Evolutionary conservation across 2,888 invertebrate genomes (phyloP).

Genomic region (Heliconius sara): DNA sequence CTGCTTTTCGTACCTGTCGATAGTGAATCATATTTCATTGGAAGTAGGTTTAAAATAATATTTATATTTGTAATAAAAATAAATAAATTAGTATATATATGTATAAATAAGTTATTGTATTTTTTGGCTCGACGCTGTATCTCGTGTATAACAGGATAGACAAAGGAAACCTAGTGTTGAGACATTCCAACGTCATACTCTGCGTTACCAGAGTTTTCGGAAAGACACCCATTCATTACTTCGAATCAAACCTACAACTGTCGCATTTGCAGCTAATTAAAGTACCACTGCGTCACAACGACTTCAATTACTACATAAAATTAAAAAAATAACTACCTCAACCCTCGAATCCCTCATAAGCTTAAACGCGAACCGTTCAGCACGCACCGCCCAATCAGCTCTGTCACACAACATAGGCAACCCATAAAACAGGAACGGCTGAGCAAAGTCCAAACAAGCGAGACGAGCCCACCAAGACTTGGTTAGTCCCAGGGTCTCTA

Average conservation of each 20-base stretch:
- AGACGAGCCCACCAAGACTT: constrained; percentile 88
- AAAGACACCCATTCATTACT: background rate
- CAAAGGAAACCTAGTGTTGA: too few relatives aligned
- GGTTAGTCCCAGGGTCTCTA: constrained; percentile 60
- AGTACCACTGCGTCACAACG: too few relatives aligned
- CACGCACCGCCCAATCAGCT: constrained; percentile 72
- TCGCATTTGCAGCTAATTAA: too few relatives aligned
- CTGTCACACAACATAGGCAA: constrained; percentile 85
- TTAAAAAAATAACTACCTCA: constrained; percentile 73
- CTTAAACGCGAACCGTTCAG: constrained; percentile 86
- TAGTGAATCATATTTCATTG: background rate
- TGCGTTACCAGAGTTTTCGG: too few relatives aligned
- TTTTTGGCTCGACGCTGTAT: too few relatives aligned
- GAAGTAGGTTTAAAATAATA: background rate
- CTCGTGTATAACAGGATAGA: too few relatives aligned
- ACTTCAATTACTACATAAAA: background rate
- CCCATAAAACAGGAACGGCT: constrained; percentile 89
- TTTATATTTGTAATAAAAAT: background rate
- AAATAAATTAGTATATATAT: background rate
- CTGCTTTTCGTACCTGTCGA: constrained; percentile 88
- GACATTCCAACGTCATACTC: too few relatives aligned
- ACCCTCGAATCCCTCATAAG: constrained; percentile 88
- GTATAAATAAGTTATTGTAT: too few relatives aligned
- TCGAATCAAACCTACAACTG: background rate
- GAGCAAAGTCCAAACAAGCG: constrained; percentile 87